Conservation (phyloP, 1,140 invertebrate genomes). For the Pseudomyrmex flavicornis region DNA sequence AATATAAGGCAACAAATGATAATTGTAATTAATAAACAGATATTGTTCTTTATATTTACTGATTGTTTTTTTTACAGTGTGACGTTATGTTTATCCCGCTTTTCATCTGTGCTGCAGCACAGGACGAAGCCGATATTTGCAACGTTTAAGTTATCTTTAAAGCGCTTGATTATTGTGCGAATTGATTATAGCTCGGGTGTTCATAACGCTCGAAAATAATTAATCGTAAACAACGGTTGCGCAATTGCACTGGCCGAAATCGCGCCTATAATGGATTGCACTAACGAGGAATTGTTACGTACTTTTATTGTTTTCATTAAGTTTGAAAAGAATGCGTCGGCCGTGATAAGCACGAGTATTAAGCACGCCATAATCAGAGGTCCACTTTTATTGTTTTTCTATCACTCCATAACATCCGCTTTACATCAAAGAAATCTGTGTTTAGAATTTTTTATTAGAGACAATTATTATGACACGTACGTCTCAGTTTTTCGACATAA, state of each 20-base stretch:
- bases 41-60: background rate
- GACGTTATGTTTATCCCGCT: background rate
- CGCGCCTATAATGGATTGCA: conserved; percentile 19
- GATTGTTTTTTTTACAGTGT: background rate
- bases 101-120: background rate
- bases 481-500: too few species aligned
- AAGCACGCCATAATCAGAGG: conserved; percentile 8
- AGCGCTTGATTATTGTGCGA: conserved; percentile 18
- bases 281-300: conserved; percentile 57
- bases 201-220: conserved; percentile 44
- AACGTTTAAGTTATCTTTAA: conserved; percentile 46
- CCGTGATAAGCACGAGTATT: conserved; percentile 22
- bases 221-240: conserved; percentile 29
- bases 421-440: background rate
- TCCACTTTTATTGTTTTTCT: background rate
- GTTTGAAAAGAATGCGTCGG: conserved; percentile 28
- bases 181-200: conserved; percentile 33
- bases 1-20: too few species aligned
- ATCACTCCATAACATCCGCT: background rate
- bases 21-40: conserved; percentile 8
- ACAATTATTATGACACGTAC: background rate
- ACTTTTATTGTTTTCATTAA: conserved; percentile 54
- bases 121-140: background rate
- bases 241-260: conserved; percentile 15
- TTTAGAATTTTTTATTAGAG: conserved; percentile 6